Evolutionary conservation across 2,113 vertebrate genomes (phyloP), one percentile per base, ranked within the genome.

Genomic region (Serilophus lunatus): DNA sequence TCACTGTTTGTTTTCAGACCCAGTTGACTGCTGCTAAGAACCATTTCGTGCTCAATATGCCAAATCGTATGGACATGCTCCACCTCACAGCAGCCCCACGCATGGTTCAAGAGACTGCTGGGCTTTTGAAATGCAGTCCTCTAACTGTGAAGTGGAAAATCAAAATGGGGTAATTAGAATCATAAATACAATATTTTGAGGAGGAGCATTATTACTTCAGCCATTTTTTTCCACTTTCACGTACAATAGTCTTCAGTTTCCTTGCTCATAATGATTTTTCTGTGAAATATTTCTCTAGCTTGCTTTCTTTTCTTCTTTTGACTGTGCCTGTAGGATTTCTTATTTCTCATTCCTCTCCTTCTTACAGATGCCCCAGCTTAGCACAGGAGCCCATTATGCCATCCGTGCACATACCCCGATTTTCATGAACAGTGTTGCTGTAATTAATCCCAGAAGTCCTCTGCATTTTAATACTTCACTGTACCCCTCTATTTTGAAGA

Each of bases 1-100:
- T 93, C 87, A 45, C 53, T 94, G 85, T 97, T 97, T 97, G 95
- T 95, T 97, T 96, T 94, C 88, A 94, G 86, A 95, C 93, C 92
- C 86, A 94, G 92, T 91, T 94, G 94, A 96, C 86, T 96, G 95
- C 94, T 74, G 79, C 92, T 95, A 95, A 94, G 95, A 95, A 81
- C 94, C 90, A 80, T 96, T 97, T 90, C 4, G 23, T 93, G 95
- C 80, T 95, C 94, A 95, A 90, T 96, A 86, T 95, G 93, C 94
- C 94, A 96, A 94, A 96, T 87, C 68, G 5, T 93, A 71, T 89
- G 93, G 94, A 89, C 90, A 93, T 93, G 96, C 94, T 97, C 83
- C 81, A 96, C 79, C 83, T 96, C 95, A 93, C 90, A 97, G 94
- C 93, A 96, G 87, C 96, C 90, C 93, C 86, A 93, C 91, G 64